Conservation (phyloP, 2,113 vertebrate genomes). For the Muntiacus reevesi region DNA sequence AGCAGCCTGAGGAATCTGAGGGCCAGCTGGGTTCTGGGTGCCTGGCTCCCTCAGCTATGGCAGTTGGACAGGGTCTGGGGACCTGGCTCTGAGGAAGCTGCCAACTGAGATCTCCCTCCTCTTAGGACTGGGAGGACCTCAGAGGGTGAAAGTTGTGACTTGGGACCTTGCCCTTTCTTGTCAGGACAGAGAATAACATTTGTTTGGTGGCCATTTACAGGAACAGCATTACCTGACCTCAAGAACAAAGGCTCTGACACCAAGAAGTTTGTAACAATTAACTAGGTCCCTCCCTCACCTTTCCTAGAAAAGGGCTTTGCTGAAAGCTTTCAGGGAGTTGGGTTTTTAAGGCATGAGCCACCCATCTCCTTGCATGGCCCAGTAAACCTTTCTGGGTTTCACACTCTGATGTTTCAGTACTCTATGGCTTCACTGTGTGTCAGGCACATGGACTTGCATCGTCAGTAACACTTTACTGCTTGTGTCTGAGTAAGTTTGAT, state of each 20-base stretch:
- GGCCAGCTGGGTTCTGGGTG: neutral
- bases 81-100: neutral
- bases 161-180: neutral
- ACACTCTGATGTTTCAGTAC: neutral
- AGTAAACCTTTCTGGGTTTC: neutral
- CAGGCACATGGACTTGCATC: neutral
- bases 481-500: neutral
- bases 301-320: neutral
- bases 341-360: neutral
- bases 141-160: neutral
- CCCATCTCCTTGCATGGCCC: neutral
- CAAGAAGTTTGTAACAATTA: neutral
- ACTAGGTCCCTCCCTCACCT: neutral
- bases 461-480: neutral
- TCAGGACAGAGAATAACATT: neutral
- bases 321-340: neutral
- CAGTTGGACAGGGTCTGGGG: neutral
- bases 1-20: neutral
- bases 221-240: neutral
- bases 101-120: neutral
- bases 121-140: neutral
- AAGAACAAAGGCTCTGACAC: neutral
- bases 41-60: neutral
- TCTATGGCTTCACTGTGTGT: neutral
- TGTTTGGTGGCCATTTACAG: neutral